A percentile compares a stretch with the other conserved stretches of the same genome.
These are phyloP conservation scores for Nansenia antarctica DNA, from an alignment of 2,113 vertebrate genomes.

Conservation along the genomic window DNA sequence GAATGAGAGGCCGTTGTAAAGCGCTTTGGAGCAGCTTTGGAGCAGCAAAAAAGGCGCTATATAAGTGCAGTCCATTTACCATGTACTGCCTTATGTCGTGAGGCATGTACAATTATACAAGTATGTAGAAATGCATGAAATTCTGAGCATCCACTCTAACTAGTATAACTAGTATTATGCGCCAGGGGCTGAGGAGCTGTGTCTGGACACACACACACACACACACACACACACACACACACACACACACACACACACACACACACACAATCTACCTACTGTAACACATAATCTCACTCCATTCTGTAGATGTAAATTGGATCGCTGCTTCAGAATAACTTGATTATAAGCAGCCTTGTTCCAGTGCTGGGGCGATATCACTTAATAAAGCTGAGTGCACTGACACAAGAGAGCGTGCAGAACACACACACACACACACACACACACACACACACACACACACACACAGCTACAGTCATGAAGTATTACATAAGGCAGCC, in stretches of 20 bases:
- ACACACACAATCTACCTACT: not conserved
- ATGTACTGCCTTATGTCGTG: too few species aligned
- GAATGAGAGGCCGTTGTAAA: too few species aligned
- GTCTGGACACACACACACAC: not conserved
- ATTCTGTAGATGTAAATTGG: constrained; percentile 60
- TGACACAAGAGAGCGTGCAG: constrained; percentile 16
- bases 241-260: too few species aligned
- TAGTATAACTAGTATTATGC: too few species aligned
- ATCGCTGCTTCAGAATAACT: constrained; percentile 59
- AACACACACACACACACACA: not conserved
- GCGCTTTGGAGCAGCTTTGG: too few species aligned
- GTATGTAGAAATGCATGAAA: too few species aligned
- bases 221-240: not conserved
- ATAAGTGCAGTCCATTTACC: too few species aligned
- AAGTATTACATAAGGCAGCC: too few species aligned
- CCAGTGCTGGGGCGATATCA: constrained; percentile 40
- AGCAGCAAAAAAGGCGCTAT: too few species aligned
- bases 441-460: constrained; percentile 8
- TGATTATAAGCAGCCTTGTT: constrained; percentile 58
- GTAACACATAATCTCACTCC: constrained; percentile 26
- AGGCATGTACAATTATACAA: too few species aligned
- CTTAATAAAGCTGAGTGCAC: constrained; percentile 67
- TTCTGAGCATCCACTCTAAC: too few species aligned
- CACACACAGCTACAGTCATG: not conserved
- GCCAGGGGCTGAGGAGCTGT: too few species aligned